phyloP scores from a whole-genome alignment of 2,113 vertebrate species.

The Zosterops japonicus region DNA sequence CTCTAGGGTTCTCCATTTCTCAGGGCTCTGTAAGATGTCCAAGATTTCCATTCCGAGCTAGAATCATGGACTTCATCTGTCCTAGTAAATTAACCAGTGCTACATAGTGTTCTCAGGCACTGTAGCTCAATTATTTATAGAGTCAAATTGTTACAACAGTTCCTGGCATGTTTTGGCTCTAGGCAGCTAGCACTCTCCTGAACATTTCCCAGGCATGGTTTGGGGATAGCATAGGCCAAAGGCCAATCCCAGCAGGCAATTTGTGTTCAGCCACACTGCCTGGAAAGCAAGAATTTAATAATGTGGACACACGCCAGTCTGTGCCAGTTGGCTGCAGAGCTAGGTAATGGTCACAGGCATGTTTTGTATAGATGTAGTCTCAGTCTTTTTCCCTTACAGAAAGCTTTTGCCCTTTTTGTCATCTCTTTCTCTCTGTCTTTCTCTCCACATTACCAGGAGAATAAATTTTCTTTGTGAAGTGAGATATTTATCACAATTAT shows the following conservation, averaged over 20 bases:
- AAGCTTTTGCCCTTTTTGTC: neutral
- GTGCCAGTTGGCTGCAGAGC: conserved; percentile 31
- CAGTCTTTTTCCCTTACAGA: neutral
- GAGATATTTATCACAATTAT: neutral
- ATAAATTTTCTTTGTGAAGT: neutral
- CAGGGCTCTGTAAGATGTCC: neutral
- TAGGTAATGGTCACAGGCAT: neutral
- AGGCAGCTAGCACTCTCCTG: neutral
- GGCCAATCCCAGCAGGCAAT: conserved; percentile 35
- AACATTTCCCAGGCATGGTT: neutral
- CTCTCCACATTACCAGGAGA: neutral
- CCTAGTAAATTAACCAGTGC: neutral
- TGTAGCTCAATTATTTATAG: conserved; percentile 1
- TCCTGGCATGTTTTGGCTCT: conserved; percentile 6
- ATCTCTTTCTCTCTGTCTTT: neutral
- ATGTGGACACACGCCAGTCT: neutral
- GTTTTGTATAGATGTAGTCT: neutral
- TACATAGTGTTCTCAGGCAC: neutral
- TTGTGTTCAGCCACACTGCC: neutral
- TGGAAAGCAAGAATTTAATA: conserved; percentile 48
- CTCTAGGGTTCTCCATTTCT: neutral
- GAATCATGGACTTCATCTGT: neutral
- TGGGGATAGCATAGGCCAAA: conserved; percentile 48
- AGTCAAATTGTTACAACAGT: conserved; percentile 12
- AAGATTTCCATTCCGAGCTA: neutral